A percentile compares a stretch with the other conserved stretches of the same genome.
Conservation (phyloP, 2,888 invertebrate species). For the Labia minor region DNA sequence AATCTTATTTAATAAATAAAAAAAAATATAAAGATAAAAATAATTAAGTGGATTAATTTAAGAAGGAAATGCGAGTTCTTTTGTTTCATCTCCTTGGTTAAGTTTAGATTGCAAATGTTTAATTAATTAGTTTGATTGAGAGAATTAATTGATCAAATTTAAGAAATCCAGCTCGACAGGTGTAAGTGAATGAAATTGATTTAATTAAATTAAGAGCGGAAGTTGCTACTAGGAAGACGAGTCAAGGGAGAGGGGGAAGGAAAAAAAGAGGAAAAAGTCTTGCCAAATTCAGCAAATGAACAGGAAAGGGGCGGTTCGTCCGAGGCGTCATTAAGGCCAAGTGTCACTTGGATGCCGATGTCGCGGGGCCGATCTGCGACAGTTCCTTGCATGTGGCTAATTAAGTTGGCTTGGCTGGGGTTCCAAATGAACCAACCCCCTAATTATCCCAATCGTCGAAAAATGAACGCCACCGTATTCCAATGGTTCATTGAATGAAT, state of each 20-base stretch:
- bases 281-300: not conserved
- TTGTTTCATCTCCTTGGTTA: no score
- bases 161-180: not conserved
- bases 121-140: not conserved
- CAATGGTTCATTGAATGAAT: no score
- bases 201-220: not conserved
- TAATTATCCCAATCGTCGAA: no score
- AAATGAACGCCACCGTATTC: no score
- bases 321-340: not conserved
- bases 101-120: not conserved
- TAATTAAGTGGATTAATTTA: no score
- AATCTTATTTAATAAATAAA: no score
- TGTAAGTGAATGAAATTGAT: not conserved
- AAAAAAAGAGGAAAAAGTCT: not conserved
- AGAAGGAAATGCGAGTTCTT: no score
- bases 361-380: not conserved
- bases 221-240: no score
- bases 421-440: no score
- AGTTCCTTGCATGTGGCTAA: no score
- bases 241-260: not conserved
- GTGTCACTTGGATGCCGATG: not conserved
- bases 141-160: not conserved
- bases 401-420: no score
- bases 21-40: no score
- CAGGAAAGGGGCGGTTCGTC: not conserved